A percentile compares a stretch with the other conserved stretches of the same genome.
Evolutionary conservation across 2,888 invertebrate species (phyloP).

Genomic region (Cryptophagus acutangulus): DNA sequence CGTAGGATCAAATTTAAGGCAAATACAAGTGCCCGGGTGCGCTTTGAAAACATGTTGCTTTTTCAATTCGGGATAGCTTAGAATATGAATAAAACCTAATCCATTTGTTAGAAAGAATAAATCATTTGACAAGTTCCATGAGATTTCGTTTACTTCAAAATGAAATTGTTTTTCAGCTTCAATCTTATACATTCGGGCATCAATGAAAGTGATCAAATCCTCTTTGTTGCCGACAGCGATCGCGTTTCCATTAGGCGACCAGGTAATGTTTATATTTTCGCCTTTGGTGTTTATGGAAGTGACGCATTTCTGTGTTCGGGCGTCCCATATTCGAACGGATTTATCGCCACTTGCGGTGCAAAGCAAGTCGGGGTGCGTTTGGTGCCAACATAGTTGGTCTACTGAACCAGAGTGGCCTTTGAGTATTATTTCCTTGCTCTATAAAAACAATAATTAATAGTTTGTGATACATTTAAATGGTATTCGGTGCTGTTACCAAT

Average conservation of each 20-base stretch:
- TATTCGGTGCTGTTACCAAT: constrained; percentile 64
- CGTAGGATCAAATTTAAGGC: constrained; percentile 94
- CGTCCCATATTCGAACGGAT: constrained; percentile 96
- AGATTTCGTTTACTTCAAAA: constrained; percentile 96
- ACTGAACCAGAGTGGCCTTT: constrained; percentile 95
- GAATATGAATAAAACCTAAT: constrained; percentile 88
- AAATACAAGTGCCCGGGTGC: constrained; percentile 96
- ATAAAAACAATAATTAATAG: constrained; percentile 26
- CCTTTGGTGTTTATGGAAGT: constrained; percentile 90
- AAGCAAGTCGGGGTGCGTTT: constrained; percentile 81
- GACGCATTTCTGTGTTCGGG: constrained; percentile 80
- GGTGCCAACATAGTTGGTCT: constrained; percentile 97
- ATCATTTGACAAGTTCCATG: constrained; percentile 93
- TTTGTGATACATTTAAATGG: constrained; percentile 28
- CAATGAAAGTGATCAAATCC: constrained; percentile 94
- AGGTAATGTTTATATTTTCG: constrained; percentile 97
- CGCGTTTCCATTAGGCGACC: constrained; percentile 96
- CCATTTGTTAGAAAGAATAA: constrained; percentile 95
- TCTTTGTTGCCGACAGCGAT: constrained; percentile 99
- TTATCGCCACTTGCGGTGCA: constrained; percentile 98
- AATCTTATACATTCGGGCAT: constrained; percentile 82
- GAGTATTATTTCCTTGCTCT: constrained; percentile 82
- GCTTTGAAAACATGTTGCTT: constrained; percentile 87
- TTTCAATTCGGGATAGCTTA: constrained; percentile 89
- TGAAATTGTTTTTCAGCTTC: constrained; percentile 90